phyloP scores from a whole-genome alignment of 2,888 invertebrate species.

The Spatulosminthurus flaviceps region DNA sequence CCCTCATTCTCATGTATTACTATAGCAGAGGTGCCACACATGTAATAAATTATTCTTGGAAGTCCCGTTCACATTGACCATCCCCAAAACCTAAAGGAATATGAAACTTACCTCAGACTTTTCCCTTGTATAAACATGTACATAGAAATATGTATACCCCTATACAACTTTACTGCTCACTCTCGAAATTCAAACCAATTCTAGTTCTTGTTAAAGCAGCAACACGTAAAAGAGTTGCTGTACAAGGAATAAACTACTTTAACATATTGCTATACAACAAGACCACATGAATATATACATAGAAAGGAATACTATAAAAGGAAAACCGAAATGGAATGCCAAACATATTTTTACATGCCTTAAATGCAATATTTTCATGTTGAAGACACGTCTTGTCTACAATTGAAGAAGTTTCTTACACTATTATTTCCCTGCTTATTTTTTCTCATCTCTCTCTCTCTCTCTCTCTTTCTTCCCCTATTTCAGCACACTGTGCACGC shows the following conservation, averaged over 20 bases:
- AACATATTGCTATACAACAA: background rate
- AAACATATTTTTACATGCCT: constrained; percentile 1
- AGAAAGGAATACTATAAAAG: background rate
- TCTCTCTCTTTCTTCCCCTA: too few relatives aligned
- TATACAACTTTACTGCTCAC: background rate
- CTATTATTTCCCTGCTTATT: too few relatives aligned
- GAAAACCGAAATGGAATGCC: constrained; percentile 12
- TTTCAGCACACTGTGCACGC: too few relatives aligned
- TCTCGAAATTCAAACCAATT: constrained; percentile 8
- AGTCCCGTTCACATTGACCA: constrained; percentile 27
- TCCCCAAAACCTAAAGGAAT: background rate
- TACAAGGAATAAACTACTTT: background rate
- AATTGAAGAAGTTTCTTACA: background rate
- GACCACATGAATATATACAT: background rate
- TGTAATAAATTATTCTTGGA: constrained; percentile 21
- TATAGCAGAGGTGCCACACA: background rate
- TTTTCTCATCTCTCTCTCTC: too few relatives aligned
- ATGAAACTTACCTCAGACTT: constrained; percentile 31
- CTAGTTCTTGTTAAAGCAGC: background rate
- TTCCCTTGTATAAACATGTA: too few relatives aligned
- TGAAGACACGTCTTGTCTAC: background rate
- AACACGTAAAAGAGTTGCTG: background rate
- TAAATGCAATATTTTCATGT: constrained; percentile 1
- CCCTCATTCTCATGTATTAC: constrained; percentile 10
- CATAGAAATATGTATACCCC: too few relatives aligned